Conservation (phyloP, 2,797 vertebrate genomes). For the Xyrichtys novacula region DNA sequence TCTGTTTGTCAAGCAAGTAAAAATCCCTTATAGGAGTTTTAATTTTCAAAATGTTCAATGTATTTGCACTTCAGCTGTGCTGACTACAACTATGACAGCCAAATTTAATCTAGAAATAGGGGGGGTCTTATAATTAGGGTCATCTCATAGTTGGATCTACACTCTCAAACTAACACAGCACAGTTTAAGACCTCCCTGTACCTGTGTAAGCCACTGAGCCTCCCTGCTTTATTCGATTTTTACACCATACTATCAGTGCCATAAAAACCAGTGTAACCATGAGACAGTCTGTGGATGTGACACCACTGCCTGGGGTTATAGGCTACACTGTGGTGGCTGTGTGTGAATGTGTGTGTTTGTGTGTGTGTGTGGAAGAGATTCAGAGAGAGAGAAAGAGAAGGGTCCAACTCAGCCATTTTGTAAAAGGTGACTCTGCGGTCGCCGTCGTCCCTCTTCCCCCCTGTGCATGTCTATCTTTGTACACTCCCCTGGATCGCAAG, state of each 20-base stretch:
- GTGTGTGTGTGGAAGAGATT: conserved; percentile 17
- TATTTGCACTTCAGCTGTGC: too few relatives aligned
- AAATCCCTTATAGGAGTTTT: too few relatives aligned
- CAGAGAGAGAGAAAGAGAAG: conserved; percentile 41
- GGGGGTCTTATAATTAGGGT: too few relatives aligned
- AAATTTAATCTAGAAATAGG: too few relatives aligned
- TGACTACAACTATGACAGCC: too few relatives aligned
- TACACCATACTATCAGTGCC: conserved; percentile 59
- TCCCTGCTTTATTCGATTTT: background rate
- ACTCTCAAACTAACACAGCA: background rate
- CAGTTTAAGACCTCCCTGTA: background rate
- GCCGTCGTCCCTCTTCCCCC: conserved; percentile 76
- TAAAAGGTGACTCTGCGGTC: conserved; percentile 79
- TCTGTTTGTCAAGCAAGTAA: too few relatives aligned
- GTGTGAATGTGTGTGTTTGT: conserved; percentile 20
- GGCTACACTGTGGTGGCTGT: conserved; percentile 38
- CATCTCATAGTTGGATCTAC: too few relatives aligned
- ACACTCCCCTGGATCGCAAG: conserved; percentile 74
- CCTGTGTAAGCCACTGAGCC: conserved; percentile 39
- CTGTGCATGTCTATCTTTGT: conserved; percentile 89
- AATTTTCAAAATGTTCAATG: too few relatives aligned
- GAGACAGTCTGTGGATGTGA: conserved; percentile 48
- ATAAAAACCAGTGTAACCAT: conserved; percentile 52
- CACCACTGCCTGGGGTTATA: conserved; percentile 34
- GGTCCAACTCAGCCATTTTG: conserved; percentile 84